These are phyloP conservation scores for Desmodus rotundus DNA, from an alignment of 2,113 vertebrate genomes.

Conservation along the genomic window DNA sequence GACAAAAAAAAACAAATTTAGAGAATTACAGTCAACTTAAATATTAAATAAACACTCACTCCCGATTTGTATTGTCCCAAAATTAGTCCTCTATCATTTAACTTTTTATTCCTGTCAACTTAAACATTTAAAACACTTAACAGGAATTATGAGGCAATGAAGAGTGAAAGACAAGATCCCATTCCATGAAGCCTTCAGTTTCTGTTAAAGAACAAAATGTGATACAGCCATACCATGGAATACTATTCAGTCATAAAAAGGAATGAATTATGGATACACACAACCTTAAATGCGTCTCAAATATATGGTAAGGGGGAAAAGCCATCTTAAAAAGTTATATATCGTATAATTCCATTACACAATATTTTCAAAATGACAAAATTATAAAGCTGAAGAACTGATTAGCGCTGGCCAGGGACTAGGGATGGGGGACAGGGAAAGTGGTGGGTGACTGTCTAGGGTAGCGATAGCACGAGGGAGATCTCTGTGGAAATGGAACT, in stretches of 20 bases:
- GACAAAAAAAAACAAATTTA: conserved; percentile 44
- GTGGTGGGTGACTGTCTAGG: background rate
- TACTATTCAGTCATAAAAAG: background rate
- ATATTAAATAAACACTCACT: background rate
- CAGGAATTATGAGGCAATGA: background rate
- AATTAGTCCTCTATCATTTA: background rate
- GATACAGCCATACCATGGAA: background rate
- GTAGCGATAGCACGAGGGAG: background rate
- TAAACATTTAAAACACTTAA: background rate
- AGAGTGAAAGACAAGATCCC: background rate
- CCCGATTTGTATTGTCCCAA: background rate
- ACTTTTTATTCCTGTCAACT: background rate
- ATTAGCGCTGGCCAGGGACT: background rate
- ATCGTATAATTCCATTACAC: background rate
- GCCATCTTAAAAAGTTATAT: background rate
- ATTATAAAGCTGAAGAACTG: background rate
- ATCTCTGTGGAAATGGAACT: background rate
- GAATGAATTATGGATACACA: background rate
- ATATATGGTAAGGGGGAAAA: background rate
- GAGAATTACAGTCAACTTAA: conserved; percentile 14
- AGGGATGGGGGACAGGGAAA: background rate
- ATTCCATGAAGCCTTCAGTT: background rate
- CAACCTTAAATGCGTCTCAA: background rate
- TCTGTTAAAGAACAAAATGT: background rate
- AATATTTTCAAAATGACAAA: background rate